These are phyloP conservation scores for Drosophila infuscata DNA, from an alignment of 2,888 invertebrate species.

Conservation along the genomic window DNA sequence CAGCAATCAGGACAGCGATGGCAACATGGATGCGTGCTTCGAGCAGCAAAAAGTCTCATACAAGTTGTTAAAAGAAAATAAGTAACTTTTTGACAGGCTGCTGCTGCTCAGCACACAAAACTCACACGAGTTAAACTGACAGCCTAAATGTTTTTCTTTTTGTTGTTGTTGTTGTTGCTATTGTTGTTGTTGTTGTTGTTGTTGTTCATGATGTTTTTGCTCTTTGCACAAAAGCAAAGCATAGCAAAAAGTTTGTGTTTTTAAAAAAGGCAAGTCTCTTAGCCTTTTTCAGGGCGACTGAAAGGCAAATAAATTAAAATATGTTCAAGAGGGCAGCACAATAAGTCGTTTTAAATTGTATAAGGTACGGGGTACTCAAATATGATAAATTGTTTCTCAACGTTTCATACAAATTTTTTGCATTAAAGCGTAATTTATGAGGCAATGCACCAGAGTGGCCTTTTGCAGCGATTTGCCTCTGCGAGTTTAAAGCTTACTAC, in stretches of 20 bases:
- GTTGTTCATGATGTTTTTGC: slow-evolving; percentile 37
- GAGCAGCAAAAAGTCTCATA: slow-evolving; percentile 67
- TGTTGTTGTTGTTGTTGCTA: slow-evolving; percentile 13
- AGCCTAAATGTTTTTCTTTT: slow-evolving; percentile 50
- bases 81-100: slow-evolving; percentile 79
- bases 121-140: slow-evolving; percentile 56
- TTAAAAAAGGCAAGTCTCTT: slow-evolving; percentile 70
- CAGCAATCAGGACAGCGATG: slow-evolving; percentile 64
- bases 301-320: slow-evolving; percentile 75
- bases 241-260: slow-evolving; percentile 70
- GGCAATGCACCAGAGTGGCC: not conserved
- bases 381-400: slow-evolving; percentile 31
- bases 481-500: not conserved
- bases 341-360: slow-evolving; percentile 39
- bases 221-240: slow-evolving; percentile 71
- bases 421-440: not conserved
- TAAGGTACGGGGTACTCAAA: slow-evolving; percentile 14
- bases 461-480: not conserved
- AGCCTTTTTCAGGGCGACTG: slow-evolving; percentile 56
- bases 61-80: slow-evolving; percentile 79
- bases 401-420: slow-evolving; percentile 5
- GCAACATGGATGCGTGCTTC: slow-evolving; percentile 29
- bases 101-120: slow-evolving; percentile 34
- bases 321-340: slow-evolving; percentile 58
- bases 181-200: slow-evolving; percentile 12